These are phyloP conservation scores for Drosophila greeni DNA, from an alignment of 2,888 invertebrate species.

Conservation along the genomic window DNA sequence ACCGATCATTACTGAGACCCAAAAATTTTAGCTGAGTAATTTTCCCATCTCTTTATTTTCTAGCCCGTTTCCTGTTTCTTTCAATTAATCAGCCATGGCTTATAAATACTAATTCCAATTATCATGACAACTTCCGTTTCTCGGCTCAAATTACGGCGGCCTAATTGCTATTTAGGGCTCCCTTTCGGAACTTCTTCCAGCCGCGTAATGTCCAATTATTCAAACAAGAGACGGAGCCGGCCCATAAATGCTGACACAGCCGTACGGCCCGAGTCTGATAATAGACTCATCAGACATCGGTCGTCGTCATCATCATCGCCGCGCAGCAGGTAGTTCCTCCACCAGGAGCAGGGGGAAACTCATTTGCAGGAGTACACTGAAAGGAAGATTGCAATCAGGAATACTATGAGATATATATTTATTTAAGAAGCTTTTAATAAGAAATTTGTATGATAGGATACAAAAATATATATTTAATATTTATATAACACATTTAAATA, in stretches of 20 bases:
- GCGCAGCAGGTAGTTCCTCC: slow-evolving; percentile 58
- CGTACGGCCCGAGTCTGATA: slow-evolving; percentile 47
- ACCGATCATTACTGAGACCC: slow-evolving; percentile 8
- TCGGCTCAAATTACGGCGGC: slow-evolving; percentile 55
- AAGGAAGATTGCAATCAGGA: neutral
- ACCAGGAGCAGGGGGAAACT: slow-evolving; percentile 12
- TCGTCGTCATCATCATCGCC: slow-evolving; percentile 24
- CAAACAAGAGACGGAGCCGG: slow-evolving; percentile 46
- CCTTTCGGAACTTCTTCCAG: slow-evolving; percentile 23
- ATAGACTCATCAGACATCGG: slow-evolving; percentile 63
- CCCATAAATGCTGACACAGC: slow-evolving; percentile 60
- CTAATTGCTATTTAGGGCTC: slow-evolving; percentile 69
- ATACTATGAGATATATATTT: neutral
- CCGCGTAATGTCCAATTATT: slow-evolving; percentile 58
- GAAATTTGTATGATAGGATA: neutral
- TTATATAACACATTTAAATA: no score
- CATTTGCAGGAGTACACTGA: slow-evolving; percentile 16
- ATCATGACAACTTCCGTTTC: slow-evolving; percentile 63
- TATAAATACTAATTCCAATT: slow-evolving; percentile 55
- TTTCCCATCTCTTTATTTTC: slow-evolving; percentile 19
- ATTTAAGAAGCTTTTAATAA: neutral
- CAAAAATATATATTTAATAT: no score
- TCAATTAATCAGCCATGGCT: slow-evolving; percentile 40
- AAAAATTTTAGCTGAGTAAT: slow-evolving; percentile 21
- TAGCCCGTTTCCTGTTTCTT: slow-evolving; percentile 23